Evolutionary conservation across 2,888 invertebrate species (phyloP), one percentile per base, ranked within the genome.

Genomic region (Ectemnius continuus): DNA sequence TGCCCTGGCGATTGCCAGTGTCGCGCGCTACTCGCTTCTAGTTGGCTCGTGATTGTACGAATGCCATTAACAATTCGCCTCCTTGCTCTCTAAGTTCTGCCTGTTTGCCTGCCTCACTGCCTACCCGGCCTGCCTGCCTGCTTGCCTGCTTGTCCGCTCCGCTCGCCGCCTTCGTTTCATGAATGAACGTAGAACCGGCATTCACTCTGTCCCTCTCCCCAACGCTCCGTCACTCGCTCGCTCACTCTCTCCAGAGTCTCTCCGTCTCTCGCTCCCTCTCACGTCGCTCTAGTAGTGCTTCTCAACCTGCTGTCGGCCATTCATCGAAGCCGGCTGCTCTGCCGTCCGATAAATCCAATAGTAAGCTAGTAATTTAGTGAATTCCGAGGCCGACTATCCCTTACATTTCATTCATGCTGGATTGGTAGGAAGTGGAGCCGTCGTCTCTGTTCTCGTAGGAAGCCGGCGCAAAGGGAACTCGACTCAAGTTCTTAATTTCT

Each of bases 121-220:
- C 23, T 23, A 23, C 23, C 23, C 23, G 23, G 23, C 23, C 23
- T 23, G 1, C 23, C 23, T 20, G 20, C 20, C 23, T 23, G 23
- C 5, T 2, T 52, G n/a, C 5, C 52, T 52, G 52, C 5, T 14
- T 52, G 52, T 52, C n/a, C 16, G 52, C 47, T 11, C 47, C 13
- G 13, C n/a, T 16, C n/a, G n/a, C n/a, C 81, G 76, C 67, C 78
- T 80, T 76, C 76, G 76, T 78, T 86, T 86, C 85, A 86, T 86
- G 86, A 86, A 86, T 86, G 86, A 86, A 86, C 86, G 86, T 87
- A 83, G 82, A 87, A 81, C 81, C 80, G 77, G 81, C 82, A 74
- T 70, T 76, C 75, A 64, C 36, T 70, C 59, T 71, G 67, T 65
- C 68, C 66, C 63, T 61, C 61, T 56, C 57, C 61, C 46, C 61